phyloP scores from a whole-genome alignment of 2,797 vertebrate species.

The Sebastes cheni region DNA sequence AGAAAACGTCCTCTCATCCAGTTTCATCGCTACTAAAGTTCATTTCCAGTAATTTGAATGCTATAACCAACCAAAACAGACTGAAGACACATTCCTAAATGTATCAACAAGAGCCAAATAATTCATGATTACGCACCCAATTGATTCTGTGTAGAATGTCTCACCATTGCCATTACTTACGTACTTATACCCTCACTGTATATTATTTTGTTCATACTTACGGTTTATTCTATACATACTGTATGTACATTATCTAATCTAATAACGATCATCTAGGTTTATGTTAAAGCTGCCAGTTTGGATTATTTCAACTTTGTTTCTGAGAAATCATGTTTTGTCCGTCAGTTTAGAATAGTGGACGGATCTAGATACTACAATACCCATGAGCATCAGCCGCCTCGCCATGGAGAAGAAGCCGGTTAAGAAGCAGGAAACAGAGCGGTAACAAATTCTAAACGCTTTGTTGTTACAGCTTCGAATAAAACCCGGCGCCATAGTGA shows the following conservation, averaged over 20 bases:
- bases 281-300: neutral
- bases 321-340: neutral
- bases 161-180: neutral
- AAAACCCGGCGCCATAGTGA: neutral
- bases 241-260: neutral
- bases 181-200: neutral
- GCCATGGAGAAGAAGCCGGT: neutral
- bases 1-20: neutral
- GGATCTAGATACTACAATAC: neutral
- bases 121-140: neutral
- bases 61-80: neutral
- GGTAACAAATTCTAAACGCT: neutral
- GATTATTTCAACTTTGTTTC: neutral
- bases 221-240: neutral
- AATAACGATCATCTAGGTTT: neutral
- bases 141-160: neutral
- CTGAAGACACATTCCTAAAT: neutral
- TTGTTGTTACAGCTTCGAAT: neutral
- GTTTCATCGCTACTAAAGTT: constrained; percentile 2
- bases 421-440: neutral
- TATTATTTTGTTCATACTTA: neutral
- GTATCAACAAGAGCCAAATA: neutral
- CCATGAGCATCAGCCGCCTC: neutral
- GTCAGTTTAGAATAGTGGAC: neutral
- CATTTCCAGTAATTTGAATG: neutral